Evolutionary conservation across 2,113 vertebrate species (phyloP).

Genomic region (Phyllostomus hastatus): DNA sequence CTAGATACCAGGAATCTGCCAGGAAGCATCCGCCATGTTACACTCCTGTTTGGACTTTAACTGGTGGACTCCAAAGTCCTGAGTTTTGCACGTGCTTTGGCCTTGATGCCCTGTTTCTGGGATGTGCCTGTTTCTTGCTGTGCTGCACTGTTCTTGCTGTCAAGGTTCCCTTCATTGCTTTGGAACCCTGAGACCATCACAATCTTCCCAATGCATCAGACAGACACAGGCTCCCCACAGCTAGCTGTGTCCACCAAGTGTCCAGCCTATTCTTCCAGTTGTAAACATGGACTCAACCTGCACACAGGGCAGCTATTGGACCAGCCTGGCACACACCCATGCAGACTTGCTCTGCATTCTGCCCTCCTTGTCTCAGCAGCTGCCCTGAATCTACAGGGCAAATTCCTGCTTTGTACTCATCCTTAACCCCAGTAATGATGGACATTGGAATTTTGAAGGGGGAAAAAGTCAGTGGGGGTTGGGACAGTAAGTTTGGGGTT

Average conservation of each 20-base stretch:
- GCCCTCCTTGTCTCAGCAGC: neutral
- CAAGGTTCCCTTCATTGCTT: fast-evolving
- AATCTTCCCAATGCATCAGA: neutral
- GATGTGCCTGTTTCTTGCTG: neutral
- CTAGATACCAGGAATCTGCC: neutral
- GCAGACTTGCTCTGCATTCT: neutral
- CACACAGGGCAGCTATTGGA: neutral
- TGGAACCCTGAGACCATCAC: neutral
- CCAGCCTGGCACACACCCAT: neutral
- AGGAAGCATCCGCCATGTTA: neutral
- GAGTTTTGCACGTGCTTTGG: neutral
- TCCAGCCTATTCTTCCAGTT: neutral
- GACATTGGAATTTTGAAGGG: neutral
- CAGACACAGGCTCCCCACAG: neutral
- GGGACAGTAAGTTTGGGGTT: neutral
- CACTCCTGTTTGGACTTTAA: neutral
- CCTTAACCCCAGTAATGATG: neutral
- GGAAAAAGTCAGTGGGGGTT: neutral
- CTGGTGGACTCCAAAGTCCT: neutral
- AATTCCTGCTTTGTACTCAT: neutral
- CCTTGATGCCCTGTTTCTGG: neutral
- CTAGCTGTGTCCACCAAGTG: neutral
- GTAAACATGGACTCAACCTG: neutral
- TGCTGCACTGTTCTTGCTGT: neutral
- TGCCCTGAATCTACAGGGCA: neutral